These are phyloP conservation scores for Diabrotica virgifera DNA, from an alignment of 1,140 invertebrate species.

Conservation along the genomic window DNA sequence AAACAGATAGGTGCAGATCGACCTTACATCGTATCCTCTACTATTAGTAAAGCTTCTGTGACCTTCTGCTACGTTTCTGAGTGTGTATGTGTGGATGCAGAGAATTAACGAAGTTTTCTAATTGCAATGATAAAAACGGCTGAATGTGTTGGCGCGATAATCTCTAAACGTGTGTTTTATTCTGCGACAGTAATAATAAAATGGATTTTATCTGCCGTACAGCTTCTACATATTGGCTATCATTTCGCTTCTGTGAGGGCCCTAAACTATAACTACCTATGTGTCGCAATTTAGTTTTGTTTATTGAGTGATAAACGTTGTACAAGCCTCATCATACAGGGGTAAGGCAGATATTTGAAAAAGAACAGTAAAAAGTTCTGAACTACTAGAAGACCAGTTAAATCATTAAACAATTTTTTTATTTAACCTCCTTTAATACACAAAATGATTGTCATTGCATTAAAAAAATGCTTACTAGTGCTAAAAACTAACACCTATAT, in stretches of 20 bases:
- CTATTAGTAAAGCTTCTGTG: constrained; percentile 21
- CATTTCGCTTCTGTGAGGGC: constrained; percentile 21
- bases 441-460: too few relatives aligned
- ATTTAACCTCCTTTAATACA: too few relatives aligned
- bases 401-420: too few relatives aligned
- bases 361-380: too few relatives aligned
- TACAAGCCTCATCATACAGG: too few relatives aligned
- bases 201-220: constrained; percentile 28
- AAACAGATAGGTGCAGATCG: too few relatives aligned
- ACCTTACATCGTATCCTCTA: too few relatives aligned
- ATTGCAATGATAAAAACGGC: constrained; percentile 30
- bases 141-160: constrained; percentile 20
- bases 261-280: constrained; percentile 25
- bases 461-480: too few relatives aligned
- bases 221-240: constrained; percentile 28
- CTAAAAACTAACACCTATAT: too few relatives aligned
- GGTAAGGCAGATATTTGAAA: too few relatives aligned
- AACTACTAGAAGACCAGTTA: too few relatives aligned
- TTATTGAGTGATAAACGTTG: constrained; percentile 42
- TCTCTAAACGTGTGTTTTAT: constrained; percentile 26
- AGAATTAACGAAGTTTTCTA: constrained; percentile 29
- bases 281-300: constrained; percentile 30
- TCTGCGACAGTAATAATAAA: constrained; percentile 24
- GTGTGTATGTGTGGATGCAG: constrained; percentile 8
- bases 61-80: constrained; percentile 10